Conservation (phyloP, 1,140 invertebrate species). For the Maniola jurtina region DNA sequence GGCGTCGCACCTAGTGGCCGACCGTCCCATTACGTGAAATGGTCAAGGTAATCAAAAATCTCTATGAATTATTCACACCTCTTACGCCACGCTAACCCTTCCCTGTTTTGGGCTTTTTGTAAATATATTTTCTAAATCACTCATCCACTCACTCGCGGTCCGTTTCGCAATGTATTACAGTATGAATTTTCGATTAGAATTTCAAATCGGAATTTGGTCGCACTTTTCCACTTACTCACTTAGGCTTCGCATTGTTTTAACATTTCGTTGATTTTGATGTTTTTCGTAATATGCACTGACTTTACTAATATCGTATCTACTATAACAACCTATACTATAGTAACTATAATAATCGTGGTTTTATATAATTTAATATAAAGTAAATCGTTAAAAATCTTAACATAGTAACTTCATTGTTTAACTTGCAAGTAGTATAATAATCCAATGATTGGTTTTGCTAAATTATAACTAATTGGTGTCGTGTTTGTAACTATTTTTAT, state of each 20-base stretch:
- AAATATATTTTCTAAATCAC: conserved; percentile 71
- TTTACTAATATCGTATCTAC: background rate
- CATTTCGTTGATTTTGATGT: conserved; percentile 12
- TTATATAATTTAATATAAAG: too few species aligned
- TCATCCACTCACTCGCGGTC: conserved; percentile 37
- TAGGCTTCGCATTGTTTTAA: conserved; percentile 26
- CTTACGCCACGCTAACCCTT: conserved; percentile 68
- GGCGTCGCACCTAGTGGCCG: conserved; percentile 52
- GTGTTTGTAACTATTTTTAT: background rate
- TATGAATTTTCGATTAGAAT: conserved; percentile 45
- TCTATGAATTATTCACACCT: conserved; percentile 71
- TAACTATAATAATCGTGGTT: background rate
- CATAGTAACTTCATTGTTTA: too few species aligned
- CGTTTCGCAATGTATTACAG: conserved; percentile 30
- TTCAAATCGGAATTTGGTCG: conserved; percentile 39
- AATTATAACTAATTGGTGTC: conserved; percentile 6
- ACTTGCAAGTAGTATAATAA: background rate
- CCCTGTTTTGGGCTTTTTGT: conserved; percentile 69
- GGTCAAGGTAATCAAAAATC: conserved; percentile 74
- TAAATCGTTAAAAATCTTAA: too few species aligned
- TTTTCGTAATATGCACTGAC: conserved; percentile 5
- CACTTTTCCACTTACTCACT: conserved; percentile 34
- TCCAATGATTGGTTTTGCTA: background rate
- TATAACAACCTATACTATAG: too few species aligned
- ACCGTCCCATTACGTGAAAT: conserved; percentile 70